phyloP scores from a whole-genome alignment of 2,113 vertebrate species.

The Saiga tatarica region DNA sequence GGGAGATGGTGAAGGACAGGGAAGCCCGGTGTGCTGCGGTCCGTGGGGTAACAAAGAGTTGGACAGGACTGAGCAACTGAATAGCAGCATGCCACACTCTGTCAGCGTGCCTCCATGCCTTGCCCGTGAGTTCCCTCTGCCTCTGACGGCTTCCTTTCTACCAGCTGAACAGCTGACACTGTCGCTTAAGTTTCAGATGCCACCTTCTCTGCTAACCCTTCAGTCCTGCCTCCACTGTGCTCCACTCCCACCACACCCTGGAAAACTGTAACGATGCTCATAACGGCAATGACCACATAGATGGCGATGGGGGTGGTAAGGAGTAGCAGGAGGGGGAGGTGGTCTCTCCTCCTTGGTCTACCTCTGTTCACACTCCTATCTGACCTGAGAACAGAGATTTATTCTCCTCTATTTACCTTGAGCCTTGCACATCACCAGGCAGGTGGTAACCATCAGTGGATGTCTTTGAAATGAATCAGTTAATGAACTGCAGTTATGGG shows the following conservation, averaged over 20 bases:
- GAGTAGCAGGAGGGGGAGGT: background rate
- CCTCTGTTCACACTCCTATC: background rate
- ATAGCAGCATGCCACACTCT: background rate
- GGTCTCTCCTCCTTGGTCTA: background rate
- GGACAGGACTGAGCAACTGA: fast-evolving
- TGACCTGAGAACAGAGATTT: background rate
- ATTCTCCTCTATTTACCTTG: background rate
- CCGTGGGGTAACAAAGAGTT: background rate
- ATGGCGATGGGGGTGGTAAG: background rate
- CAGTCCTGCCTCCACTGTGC: fast-evolving
- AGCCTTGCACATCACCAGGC: background rate
- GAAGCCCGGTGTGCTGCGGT: background rate
- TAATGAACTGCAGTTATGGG: background rate
- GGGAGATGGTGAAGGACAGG: background rate
- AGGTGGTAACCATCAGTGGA: background rate
- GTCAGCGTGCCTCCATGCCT: background rate
- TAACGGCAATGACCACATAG: background rate
- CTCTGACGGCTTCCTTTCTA: background rate
- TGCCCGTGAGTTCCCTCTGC: background rate
- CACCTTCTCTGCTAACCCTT: background rate
- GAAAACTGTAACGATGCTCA: background rate
- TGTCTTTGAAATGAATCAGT: background rate
- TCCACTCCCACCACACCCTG: background rate
- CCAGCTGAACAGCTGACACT: background rate
- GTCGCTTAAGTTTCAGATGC: background rate